These are phyloP conservation scores for Gymnopithys bicolor DNA, from an alignment of 2,797 vertebrate species.

Conservation along the genomic window DNA sequence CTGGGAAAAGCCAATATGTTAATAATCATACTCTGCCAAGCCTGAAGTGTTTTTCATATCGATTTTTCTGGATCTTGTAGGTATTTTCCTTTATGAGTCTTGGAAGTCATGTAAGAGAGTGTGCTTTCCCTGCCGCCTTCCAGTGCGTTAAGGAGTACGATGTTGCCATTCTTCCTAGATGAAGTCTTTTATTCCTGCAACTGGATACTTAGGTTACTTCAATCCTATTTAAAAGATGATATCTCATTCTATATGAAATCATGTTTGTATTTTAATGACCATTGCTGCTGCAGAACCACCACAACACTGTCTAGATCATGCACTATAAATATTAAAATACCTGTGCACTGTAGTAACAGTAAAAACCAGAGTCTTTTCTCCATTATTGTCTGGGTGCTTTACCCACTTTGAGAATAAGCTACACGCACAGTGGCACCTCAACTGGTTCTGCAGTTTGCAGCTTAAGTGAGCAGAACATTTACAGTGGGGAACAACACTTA, in stretches of 20 bases:
- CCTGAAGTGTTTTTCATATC: not conserved
- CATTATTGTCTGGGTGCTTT: not conserved
- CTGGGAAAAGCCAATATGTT: not conserved
- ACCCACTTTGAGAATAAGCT: not conserved
- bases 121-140: not conserved
- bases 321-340: not conserved
- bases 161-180: conserved; percentile 48
- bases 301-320: not conserved
- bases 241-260: conserved; percentile 32
- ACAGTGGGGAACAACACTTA: rapidly evolving
- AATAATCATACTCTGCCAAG: not conserved
- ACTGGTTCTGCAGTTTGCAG: not conserved
- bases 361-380: not conserved
- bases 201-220: conserved; percentile 29
- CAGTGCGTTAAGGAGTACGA: not conserved
- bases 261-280: conserved; percentile 12
- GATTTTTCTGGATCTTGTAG: not conserved
- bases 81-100: not conserved
- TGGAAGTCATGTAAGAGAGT: not conserved
- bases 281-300: not conserved
- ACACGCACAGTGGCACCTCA: rapidly evolving
- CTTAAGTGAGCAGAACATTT: not conserved
- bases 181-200: conserved; percentile 63
- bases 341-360: not conserved
- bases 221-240: conserved; percentile 27